Conservation (phyloP, 2,113 vertebrate species). For the Brachypodius melanocephalos region DNA sequence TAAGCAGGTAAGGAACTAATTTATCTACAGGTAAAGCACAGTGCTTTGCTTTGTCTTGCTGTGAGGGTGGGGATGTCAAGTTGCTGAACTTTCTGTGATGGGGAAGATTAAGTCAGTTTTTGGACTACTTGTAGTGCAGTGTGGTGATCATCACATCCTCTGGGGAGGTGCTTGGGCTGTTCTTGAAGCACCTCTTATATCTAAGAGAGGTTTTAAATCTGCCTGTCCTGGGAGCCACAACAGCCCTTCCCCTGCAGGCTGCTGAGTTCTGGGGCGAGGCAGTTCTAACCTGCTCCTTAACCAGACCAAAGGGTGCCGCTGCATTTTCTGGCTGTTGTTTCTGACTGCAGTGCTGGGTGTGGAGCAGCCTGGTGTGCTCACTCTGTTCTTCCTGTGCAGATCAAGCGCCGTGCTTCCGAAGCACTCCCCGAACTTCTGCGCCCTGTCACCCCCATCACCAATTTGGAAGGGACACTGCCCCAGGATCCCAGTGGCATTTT, state of each 20-base stretch:
- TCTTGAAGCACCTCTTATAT: not conserved
- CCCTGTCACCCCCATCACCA: slow-evolving; percentile 86
- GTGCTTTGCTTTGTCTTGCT: not conserved
- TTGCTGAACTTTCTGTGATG: not conserved
- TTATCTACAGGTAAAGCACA: not conserved
- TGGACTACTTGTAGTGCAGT: not conserved
- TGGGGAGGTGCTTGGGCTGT: not conserved
- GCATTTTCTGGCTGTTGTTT: accelerated
- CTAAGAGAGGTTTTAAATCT: not conserved
- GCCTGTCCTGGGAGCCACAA: not conserved
- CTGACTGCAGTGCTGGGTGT: not conserved
- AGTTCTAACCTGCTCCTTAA: not conserved
- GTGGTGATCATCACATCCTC: not conserved
- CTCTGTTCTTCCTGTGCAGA: slow-evolving; percentile 67
- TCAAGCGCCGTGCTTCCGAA: slow-evolving; percentile 89
- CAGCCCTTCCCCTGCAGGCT: not conserved
- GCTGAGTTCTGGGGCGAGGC: not conserved
- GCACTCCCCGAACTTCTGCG: slow-evolving; percentile 90
- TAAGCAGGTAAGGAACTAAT: slow-evolving; percentile 85
- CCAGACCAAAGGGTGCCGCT: not conserved
- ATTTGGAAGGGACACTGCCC: slow-evolving; percentile 73
- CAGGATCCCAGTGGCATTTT: slow-evolving; percentile 84
- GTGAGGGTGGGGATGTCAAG: not conserved
- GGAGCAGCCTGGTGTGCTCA: not conserved
- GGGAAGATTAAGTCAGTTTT: not conserved